Evolutionary conservation across 2,888 invertebrate species (phyloP).

Genomic region (Deroplatys truncata): DNA sequence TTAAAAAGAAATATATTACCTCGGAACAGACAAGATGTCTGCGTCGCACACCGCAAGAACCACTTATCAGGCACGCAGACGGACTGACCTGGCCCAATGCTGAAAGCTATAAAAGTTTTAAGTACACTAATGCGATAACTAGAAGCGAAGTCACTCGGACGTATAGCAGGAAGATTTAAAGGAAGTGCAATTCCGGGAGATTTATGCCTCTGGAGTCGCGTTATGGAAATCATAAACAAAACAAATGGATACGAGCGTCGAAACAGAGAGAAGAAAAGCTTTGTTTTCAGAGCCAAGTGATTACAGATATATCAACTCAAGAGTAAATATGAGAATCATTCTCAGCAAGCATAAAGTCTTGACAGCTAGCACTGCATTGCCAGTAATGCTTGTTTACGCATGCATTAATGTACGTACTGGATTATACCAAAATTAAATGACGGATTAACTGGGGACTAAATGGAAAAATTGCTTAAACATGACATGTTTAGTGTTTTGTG

Average conservation of each 20-base stretch:
- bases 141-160: not conserved
- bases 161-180: not conserved
- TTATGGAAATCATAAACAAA: not conserved
- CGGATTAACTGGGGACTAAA: too few species aligned
- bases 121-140: not conserved
- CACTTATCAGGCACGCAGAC: not conserved
- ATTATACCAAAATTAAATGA: too few species aligned
- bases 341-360: not conserved
- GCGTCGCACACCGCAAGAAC: not conserved
- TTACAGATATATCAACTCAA: not conserved
- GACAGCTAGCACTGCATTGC: not conserved
- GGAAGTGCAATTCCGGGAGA: not conserved
- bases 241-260: not conserved
- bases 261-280: not conserved
- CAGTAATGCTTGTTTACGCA: too few species aligned
- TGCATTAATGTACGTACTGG: too few species aligned
- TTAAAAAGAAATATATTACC: not conserved
- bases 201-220: not conserved
- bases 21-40: not conserved
- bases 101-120: not conserved
- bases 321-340: not conserved
- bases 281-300: not conserved
- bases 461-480: too few species aligned
- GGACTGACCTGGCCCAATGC: not conserved
- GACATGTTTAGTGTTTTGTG: too few species aligned